Conservation (phyloP, 2,888 invertebrate species). For the Catocala fraxini region DNA sequence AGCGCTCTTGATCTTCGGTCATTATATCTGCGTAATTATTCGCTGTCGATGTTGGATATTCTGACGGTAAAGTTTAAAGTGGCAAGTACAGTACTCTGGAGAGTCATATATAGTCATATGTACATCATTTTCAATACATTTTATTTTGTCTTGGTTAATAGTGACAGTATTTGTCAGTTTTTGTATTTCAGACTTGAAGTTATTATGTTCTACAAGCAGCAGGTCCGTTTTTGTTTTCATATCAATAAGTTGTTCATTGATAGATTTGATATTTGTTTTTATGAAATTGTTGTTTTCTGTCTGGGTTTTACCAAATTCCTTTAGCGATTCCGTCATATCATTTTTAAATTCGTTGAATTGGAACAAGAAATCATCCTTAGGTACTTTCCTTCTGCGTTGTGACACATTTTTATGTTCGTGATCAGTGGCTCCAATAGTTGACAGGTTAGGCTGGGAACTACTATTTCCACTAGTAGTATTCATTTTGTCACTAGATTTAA, state of each 20-base stretch:
- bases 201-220: neutral
- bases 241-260: neutral
- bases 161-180: conserved; percentile 3
- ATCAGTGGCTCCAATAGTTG: neutral
- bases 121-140: neutral
- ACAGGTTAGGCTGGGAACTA: conserved; percentile 8
- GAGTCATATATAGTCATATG: too few relatives aligned
- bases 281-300: conserved; percentile 1
- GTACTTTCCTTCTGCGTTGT: conserved; percentile 1
- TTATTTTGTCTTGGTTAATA: conserved; percentile 2
- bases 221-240: conserved; percentile 1
- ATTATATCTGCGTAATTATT: conserved; percentile 3
- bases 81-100: neutral
- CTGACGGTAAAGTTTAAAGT: neutral
- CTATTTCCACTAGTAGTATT: neutral
- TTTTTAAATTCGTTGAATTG: conserved; percentile 3
- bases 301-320: conserved; percentile 4
- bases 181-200: conserved; percentile 2
- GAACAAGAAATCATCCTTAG: conserved; percentile 2
- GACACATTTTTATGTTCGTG: neutral
- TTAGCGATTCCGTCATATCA: neutral
- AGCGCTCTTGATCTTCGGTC: conserved; percentile 7
- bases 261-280: neutral
- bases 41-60: neutral
- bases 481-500: too few relatives aligned